phyloP scores from a whole-genome alignment of 2,113 vertebrate genomes.

The Pandion haliaetus region DNA sequence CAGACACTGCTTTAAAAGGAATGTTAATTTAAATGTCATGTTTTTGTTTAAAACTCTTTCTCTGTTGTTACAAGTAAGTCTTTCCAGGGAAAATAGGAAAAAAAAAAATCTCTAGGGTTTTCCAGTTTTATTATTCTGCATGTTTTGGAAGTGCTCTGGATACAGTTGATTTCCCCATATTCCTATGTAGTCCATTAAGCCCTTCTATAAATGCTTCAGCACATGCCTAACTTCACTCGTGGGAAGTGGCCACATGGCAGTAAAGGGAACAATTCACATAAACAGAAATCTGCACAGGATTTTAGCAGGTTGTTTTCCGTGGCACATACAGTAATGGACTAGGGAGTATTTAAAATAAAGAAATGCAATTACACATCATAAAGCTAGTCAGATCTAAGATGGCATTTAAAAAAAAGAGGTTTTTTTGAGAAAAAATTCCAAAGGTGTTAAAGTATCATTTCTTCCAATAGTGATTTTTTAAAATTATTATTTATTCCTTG shows the following conservation, averaged over 20 bases:
- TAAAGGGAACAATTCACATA: neutral
- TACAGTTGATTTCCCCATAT: neutral
- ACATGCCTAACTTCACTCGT: neutral
- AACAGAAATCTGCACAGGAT: neutral
- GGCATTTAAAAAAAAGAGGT: neutral
- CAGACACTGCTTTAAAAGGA: neutral
- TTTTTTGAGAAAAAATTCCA: neutral
- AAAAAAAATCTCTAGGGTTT: neutral
- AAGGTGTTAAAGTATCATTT: neutral
- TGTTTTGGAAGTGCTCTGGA: constrained; percentile 15
- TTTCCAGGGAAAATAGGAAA: neutral
- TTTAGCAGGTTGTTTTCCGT: neutral
- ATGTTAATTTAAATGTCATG: neutral
- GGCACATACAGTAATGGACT: neutral
- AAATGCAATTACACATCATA: neutral
- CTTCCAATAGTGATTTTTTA: neutral
- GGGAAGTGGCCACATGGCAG: neutral
- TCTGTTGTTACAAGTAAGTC: neutral
- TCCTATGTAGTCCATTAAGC: constrained; percentile 18
- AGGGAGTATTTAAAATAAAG: neutral
- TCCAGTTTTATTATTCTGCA: neutral
- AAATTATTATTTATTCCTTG: neutral
- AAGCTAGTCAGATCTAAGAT: neutral
- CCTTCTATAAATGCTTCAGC: constrained; percentile 17
- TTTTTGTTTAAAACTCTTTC: neutral